Conservation (phyloP, 2,113 vertebrate genomes). For the Callopanchax toddi region DNA sequence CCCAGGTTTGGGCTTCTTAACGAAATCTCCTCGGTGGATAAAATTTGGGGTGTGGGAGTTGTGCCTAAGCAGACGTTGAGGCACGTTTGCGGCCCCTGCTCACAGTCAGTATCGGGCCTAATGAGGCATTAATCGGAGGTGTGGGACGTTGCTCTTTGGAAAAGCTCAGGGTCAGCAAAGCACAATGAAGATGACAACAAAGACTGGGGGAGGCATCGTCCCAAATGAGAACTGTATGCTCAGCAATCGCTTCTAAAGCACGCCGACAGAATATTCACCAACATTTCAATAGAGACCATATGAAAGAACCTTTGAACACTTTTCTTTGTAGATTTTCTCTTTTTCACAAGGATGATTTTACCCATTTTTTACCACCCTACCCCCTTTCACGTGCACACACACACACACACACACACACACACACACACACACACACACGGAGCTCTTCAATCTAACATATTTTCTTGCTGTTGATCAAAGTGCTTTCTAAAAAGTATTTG, state of each 20-base stretch:
- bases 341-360: constrained; percentile 60
- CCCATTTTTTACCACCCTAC: constrained; percentile 18
- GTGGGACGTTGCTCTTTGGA: constrained; percentile 77
- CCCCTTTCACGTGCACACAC: constrained; percentile 4
- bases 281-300: constrained; percentile 65
- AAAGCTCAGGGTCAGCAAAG: constrained; percentile 71
- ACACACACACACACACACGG: neutral
- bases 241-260: constrained; percentile 73
- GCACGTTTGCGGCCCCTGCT: constrained; percentile 51
- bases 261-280: constrained; percentile 71
- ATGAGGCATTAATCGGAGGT: constrained; percentile 83
- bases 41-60: constrained; percentile 67
- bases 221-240: constrained; percentile 73
- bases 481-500: too few species aligned
- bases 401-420: neutral
- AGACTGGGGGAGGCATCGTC: constrained; percentile 60
- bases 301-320: constrained; percentile 69
- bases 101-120: constrained; percentile 69
- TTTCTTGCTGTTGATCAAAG: constrained; percentile 2
- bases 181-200: constrained; percentile 80
- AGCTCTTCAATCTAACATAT: constrained; percentile 24
- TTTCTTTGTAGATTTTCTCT: constrained; percentile 69
- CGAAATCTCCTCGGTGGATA: constrained; percentile 40
- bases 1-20: constrained; percentile 56
- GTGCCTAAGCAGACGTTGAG: constrained; percentile 63